Conservation (phyloP, 2,888 invertebrate species). For the Argyresthia albistria region DNA sequence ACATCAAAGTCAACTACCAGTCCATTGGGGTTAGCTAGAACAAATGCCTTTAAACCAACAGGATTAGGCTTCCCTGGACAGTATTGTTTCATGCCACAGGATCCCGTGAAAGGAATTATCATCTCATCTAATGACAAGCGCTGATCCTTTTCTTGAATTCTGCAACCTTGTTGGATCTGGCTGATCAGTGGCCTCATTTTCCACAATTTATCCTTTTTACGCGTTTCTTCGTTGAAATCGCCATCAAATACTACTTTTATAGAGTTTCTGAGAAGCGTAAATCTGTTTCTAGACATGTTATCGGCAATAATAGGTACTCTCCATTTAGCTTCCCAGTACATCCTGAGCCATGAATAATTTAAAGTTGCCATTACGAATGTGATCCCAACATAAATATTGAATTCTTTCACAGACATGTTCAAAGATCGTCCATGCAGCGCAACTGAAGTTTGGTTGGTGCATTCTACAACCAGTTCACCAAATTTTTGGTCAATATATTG, state of each 20-base stretch:
- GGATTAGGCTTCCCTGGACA: neutral
- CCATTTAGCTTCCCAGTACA: neutral
- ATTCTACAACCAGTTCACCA: neutral
- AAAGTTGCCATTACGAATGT: neutral
- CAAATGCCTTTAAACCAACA: slow-evolving; percentile 1
- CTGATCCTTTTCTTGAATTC: slow-evolving; percentile 3
- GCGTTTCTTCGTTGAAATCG: neutral
- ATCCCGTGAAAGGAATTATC: slow-evolving; percentile 13
- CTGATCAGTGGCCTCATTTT: neutral
- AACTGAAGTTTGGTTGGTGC: neutral
- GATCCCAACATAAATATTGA: neutral
- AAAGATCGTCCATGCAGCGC: neutral
- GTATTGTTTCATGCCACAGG: slow-evolving; percentile 4
- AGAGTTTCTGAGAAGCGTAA: neutral
- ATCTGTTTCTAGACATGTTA: neutral
- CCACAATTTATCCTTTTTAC: neutral
- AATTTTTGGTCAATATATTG: neutral
- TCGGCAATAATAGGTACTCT: neutral
- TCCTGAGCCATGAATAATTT: neutral
- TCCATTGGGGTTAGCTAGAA: neutral
- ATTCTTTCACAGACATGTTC: neutral
- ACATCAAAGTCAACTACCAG: neutral
- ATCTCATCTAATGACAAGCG: slow-evolving; percentile 13
- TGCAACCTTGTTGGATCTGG: neutral
- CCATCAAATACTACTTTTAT: neutral